Evolutionary conservation across 1,140 invertebrate genomes (phyloP).

Genomic region (Eupeodes corollae): DNA sequence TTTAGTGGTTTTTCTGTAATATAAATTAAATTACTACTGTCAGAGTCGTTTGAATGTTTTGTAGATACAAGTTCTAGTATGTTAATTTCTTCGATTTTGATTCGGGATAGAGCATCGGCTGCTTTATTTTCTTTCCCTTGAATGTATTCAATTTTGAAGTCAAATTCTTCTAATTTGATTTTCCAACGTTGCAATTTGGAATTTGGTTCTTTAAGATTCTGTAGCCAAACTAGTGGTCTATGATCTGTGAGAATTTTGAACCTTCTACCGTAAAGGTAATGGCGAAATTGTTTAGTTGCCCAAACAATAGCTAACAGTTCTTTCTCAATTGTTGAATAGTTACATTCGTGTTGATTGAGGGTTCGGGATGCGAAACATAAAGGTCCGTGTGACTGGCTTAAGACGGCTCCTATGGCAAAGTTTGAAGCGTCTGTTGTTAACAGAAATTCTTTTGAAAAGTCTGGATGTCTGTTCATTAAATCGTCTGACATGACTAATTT

Average conservation of each 20-base stretch:
- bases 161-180: too few species aligned
- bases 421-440: constrained; percentile 14
- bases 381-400: too few species aligned
- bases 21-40: constrained; percentile 1
- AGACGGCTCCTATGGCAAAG: too few species aligned
- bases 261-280: too few species aligned
- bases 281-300: too few species aligned
- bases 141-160: too few species aligned
- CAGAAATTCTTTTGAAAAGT: constrained; percentile 12
- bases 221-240: constrained; percentile 11
- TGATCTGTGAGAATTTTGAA: too few species aligned
- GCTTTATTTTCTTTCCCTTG: constrained; percentile 13
- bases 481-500: constrained; percentile 2
- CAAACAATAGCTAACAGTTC: constrained; percentile 13
- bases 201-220: too few species aligned
- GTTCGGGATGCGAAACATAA: constrained; percentile 10
- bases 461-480: constrained; percentile 8
- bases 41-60: background rate
- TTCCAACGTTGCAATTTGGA: too few species aligned
- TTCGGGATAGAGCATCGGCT: constrained; percentile 11
- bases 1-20: constrained; percentile 2
- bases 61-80: background rate
- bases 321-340: constrained; percentile 14
- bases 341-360: constrained; percentile 11
- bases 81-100: too few species aligned